Evolutionary conservation across 2,888 invertebrate genomes (phyloP).

Genomic region (Pseudeuparius sepicola): DNA sequence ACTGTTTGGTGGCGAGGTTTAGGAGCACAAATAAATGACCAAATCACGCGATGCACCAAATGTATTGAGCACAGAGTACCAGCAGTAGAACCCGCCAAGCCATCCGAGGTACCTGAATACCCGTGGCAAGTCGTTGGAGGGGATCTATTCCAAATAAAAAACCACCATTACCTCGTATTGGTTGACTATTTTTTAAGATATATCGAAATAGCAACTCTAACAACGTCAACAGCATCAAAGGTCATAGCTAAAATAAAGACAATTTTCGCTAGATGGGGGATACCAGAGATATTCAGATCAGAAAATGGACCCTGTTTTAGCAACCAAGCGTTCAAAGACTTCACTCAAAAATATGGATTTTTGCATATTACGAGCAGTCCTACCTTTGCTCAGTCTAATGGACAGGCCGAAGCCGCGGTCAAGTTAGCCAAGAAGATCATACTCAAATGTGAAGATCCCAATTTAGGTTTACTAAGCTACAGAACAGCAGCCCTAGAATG

Average conservation of each 20-base stretch:
- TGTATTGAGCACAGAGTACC: slow-evolving; percentile 16
- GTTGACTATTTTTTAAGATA: slow-evolving; percentile 20
- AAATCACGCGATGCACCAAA: slow-evolving; percentile 13
- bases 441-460: slow-evolving; percentile 5
- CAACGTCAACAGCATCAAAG: neutral
- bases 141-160: slow-evolving; percentile 4
- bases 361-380: slow-evolving; percentile 11
- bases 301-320: slow-evolving; percentile 12
- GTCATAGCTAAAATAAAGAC: neutral
- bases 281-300: slow-evolving; percentile 8
- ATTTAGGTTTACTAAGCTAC: neutral
- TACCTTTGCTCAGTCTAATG: slow-evolving; percentile 8
- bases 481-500: slow-evolving; percentile 1
- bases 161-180: slow-evolving; percentile 12
- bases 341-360: slow-evolving; percentile 4
- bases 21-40: slow-evolving; percentile 9
- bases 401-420: slow-evolving; percentile 6
- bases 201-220: slow-evolving; percentile 16
- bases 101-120: neutral
- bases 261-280: slow-evolving; percentile 5
- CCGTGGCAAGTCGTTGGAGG: slow-evolving; percentile 8
- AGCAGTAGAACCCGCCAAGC: neutral
- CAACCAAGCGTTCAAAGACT: slow-evolving; percentile 3
- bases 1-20: slow-evolving; percentile 6
- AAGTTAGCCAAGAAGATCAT: slow-evolving; percentile 8